A percentile compares a stretch with the other conserved stretches of the same genome.
These are phyloP conservation scores for Dermolepida albohirtum DNA, from an alignment of 2,888 invertebrate genomes.

Conservation along the genomic window DNA sequence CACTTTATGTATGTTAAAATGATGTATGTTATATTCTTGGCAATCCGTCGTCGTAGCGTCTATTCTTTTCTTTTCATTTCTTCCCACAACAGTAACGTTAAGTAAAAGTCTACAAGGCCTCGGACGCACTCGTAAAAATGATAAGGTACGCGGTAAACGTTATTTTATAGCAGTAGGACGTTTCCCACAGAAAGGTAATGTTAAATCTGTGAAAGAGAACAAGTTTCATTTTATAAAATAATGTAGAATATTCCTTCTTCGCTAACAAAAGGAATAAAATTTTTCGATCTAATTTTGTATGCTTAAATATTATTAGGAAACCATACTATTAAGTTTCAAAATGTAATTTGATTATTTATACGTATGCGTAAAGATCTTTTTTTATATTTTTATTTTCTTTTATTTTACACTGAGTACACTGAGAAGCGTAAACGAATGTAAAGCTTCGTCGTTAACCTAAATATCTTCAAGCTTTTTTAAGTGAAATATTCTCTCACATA, in stretches of 20 bases:
- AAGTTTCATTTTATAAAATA: slow-evolving; percentile 7
- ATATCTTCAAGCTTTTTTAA: no score
- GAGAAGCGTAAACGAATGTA: no score
- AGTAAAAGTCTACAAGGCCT: slow-evolving; percentile 27
- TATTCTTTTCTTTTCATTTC: slow-evolving; percentile 4
- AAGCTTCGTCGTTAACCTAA: no score
- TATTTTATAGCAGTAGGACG: slow-evolving; percentile 21
- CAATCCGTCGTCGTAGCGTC: neutral
- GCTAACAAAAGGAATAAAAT: no score
- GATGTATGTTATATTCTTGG: slow-evolving; percentile 32
- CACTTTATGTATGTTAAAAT: slow-evolving; percentile 34
- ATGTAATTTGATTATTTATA: no score
- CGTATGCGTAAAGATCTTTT: no score
- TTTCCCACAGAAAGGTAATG: slow-evolving; percentile 5
- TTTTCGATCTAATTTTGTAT: no score
- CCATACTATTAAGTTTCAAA: no score
- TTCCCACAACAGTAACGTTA: slow-evolving; percentile 4
- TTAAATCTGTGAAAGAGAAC: slow-evolving; percentile 19
- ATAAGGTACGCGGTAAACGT: slow-evolving; percentile 32
- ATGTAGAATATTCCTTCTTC: neutral
- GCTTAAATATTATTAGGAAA: no score
- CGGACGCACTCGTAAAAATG: slow-evolving; percentile 34
- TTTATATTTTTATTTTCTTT: no score
- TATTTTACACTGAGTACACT: no score
- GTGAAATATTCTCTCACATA: no score